A percentile compares a stretch with the other conserved stretches of the same genome.
Conservation (phyloP, 2,888 invertebrate genomes). For the Ryuthela nishihirai region DNA sequence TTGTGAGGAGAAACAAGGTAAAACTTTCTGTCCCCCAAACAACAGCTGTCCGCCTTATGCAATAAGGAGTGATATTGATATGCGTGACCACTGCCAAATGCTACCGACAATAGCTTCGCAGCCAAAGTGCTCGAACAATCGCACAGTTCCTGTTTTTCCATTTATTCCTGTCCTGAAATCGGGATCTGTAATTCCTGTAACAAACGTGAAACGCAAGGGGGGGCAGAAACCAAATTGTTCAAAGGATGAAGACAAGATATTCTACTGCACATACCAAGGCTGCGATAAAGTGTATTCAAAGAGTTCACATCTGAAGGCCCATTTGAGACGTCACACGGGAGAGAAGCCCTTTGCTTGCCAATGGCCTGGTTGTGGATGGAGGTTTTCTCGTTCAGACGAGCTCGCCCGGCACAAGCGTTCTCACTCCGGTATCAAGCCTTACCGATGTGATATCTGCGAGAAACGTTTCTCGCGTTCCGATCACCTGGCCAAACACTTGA, state of each 20-base stretch:
- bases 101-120: not conserved
- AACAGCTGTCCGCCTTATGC: too few species aligned
- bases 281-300: constrained; percentile 83
- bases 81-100: too few species aligned
- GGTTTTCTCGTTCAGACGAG: constrained; percentile 91
- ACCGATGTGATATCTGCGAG: constrained; percentile 78
- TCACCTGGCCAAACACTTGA: constrained; percentile 87
- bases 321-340: constrained; percentile 77
- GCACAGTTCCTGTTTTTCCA: not conserved
- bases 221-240: not conserved
- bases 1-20: constrained; percentile 29
- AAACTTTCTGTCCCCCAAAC: constrained; percentile 16
- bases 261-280: constrained; percentile 64
- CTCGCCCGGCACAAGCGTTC: constrained; percentile 85
- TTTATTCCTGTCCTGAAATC: not conserved
- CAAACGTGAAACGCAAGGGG: too few species aligned
- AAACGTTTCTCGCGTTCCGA: constrained; percentile 91
- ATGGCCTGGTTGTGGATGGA: constrained; percentile 77
- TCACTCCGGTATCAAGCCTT: constrained; percentile 94
- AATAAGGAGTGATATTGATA: not conserved
- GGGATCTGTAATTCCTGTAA: not conserved
- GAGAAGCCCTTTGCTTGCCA: constrained; percentile 58
- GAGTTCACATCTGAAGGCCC: constrained; percentile 84
- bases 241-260: constrained; percentile 56
- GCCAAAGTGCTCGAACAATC: not conserved